These are phyloP conservation scores for Cabera pusaria DNA, from an alignment of 2,888 invertebrate genomes.

Conservation along the genomic window DNA sequence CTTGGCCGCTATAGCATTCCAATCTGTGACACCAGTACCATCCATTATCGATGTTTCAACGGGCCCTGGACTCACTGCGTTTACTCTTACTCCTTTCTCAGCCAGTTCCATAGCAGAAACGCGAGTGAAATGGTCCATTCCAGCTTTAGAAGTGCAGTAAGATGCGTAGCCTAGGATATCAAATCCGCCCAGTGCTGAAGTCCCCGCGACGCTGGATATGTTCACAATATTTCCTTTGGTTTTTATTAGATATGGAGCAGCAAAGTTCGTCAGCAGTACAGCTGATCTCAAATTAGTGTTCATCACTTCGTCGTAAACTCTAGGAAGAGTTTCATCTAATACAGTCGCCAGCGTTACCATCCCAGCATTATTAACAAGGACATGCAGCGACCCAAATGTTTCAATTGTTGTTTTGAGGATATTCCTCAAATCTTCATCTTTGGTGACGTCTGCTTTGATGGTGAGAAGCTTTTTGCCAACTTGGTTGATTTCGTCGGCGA, in stretches of 20 bases:
- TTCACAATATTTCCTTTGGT: slow-evolving; percentile 53
- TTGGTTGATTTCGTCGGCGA: slow-evolving; percentile 32
- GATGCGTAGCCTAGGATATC: slow-evolving; percentile 4
- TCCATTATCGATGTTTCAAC: slow-evolving; percentile 58
- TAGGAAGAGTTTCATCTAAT: slow-evolving; percentile 34
- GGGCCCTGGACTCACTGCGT: slow-evolving; percentile 89
- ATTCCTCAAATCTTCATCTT: slow-evolving; percentile 37
- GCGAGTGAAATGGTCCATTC: slow-evolving; percentile 88
- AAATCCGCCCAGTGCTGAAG: neutral
- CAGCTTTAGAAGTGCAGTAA: slow-evolving; percentile 88
- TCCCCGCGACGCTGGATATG: slow-evolving; percentile 44
- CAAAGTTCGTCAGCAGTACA: slow-evolving; percentile 39
- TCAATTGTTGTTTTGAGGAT: slow-evolving; percentile 41
- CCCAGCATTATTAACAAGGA: slow-evolving; percentile 52
- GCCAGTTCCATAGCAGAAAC: slow-evolving; percentile 86
- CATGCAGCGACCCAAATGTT: slow-evolving; percentile 45
- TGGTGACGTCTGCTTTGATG: slow-evolving; percentile 43
- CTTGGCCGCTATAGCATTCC: slow-evolving; percentile 8
- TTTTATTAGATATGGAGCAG: slow-evolving; percentile 42
- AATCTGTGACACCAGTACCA: slow-evolving; percentile 3
- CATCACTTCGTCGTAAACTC: slow-evolving; percentile 42
- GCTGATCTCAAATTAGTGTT: slow-evolving; percentile 43
- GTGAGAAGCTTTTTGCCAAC: slow-evolving; percentile 33
- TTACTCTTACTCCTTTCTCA: slow-evolving; percentile 84
- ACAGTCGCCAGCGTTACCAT: slow-evolving; percentile 29